phyloP scores from a whole-genome alignment of 2,797 vertebrate genomes.

The Poliocrania exsul region DNA sequence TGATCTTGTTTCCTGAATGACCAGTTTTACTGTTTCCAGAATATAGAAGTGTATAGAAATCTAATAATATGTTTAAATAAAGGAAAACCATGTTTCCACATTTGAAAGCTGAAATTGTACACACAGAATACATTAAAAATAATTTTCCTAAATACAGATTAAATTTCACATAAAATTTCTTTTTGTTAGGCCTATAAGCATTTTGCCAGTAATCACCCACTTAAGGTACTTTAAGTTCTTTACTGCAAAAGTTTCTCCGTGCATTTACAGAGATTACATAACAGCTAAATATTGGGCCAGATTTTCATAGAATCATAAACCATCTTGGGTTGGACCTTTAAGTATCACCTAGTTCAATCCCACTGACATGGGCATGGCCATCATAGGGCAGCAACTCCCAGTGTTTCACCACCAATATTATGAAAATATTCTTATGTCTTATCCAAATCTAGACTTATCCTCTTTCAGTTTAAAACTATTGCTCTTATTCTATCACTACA shows the following conservation, averaged over 20 bases:
- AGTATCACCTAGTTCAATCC: fast-evolving
- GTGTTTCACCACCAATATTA: fast-evolving
- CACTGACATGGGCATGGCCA: fast-evolving
- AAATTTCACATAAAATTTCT: background rate
- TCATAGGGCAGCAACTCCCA: background rate
- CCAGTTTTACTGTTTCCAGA: background rate
- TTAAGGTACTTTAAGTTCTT: background rate
- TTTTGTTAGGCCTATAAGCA: background rate
- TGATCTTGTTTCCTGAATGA: background rate
- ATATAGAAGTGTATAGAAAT: background rate
- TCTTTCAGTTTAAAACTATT: background rate
- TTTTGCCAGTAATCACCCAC: background rate
- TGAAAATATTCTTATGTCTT: background rate
- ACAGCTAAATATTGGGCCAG: background rate
- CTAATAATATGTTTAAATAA: background rate
- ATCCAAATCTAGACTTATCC: background rate
- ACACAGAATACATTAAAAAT: background rate
- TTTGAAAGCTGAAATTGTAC: background rate
- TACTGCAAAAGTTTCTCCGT: background rate
- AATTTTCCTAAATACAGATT: background rate
- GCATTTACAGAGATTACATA: background rate
- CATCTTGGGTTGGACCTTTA: background rate
- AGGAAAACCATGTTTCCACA: background rate
- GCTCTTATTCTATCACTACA: background rate
- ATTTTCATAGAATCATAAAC: background rate